These are phyloP conservation scores for Nyleta sp. DNA, from an alignment of 2,888 invertebrate species.

Conservation along the genomic window DNA sequence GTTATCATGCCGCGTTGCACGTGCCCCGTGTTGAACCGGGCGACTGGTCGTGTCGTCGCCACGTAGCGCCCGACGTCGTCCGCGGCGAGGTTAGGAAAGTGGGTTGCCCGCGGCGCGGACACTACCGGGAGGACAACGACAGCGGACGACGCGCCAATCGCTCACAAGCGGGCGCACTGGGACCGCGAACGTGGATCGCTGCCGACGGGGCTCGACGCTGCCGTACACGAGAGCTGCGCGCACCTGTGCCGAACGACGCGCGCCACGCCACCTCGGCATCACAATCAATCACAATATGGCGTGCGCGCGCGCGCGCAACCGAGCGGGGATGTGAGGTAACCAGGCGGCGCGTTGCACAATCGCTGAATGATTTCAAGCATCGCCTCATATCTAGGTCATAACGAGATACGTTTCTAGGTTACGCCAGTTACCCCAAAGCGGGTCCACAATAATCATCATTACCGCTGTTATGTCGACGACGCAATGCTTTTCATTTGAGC, in stretches of 20 bases:
- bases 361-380: conserved; percentile 83
- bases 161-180: conserved; percentile 27
- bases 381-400: conserved; percentile 83
- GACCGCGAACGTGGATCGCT: conserved; percentile 32
- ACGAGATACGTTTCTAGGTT: conserved; percentile 83
- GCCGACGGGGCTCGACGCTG: conserved; percentile 39
- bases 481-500: conserved; percentile 60
- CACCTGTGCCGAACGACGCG: conserved; percentile 60
- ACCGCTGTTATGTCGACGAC: conserved; percentile 62
- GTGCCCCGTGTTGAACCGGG: conserved; percentile 46
- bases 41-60: conserved; percentile 28
- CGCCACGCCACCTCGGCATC: conserved; percentile 62
- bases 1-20: conserved; percentile 52
- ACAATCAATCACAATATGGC: conserved; percentile 62
- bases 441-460: conserved; percentile 78
- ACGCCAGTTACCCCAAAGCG: conserved; percentile 81
- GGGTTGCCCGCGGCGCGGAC: conserved; percentile 5
- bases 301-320: conserved; percentile 64
- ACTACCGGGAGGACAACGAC: no score
- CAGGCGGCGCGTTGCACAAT: conserved; percentile 81
- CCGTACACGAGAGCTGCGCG: conserved; percentile 55
- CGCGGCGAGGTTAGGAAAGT: conserved; percentile 50
- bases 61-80: conserved; percentile 44
- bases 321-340: conserved; percentile 81
- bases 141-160: neutral